Conservation (phyloP, 2,797 vertebrate species). For the Uromys caudimaculatus region DNA sequence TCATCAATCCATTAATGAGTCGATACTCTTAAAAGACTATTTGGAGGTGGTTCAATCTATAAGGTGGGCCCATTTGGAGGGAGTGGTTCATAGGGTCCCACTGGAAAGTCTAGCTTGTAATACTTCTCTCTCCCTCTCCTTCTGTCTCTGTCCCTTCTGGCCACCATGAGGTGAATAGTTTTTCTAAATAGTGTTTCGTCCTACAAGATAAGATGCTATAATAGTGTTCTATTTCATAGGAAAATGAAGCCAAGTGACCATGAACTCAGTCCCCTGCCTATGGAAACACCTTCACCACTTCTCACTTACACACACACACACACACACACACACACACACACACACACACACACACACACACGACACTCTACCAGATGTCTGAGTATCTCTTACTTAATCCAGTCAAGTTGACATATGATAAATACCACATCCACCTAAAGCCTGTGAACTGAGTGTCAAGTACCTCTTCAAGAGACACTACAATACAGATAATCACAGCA, state of each 20-base stretch:
- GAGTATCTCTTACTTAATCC: not conserved
- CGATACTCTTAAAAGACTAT: not conserved
- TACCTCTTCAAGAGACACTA: not conserved
- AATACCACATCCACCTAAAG: not conserved
- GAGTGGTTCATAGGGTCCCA: not conserved
- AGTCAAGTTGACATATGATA: not conserved
- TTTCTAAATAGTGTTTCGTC: not conserved
- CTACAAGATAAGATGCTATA: not conserved
- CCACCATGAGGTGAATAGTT: not conserved
- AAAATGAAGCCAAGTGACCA: not conserved
- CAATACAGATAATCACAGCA: not conserved
- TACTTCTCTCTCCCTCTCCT: not conserved
- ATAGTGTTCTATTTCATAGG: not conserved
- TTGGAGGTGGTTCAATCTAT: not conserved
- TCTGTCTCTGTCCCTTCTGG: not conserved
- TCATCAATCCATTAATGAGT: not conserved
- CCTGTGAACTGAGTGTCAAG: not conserved
- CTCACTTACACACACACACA: not conserved
- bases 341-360: not conserved
- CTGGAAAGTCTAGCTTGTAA: not conserved
- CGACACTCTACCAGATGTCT: not conserved
- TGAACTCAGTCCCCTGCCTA: not conserved
- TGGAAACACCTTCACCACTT: not conserved
- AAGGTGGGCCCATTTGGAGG: not conserved
- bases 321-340: not conserved